These are phyloP conservation scores for Halcyon malimbica DNA, from an alignment of 2,113 vertebrate genomes.

Conservation along the genomic window DNA sequence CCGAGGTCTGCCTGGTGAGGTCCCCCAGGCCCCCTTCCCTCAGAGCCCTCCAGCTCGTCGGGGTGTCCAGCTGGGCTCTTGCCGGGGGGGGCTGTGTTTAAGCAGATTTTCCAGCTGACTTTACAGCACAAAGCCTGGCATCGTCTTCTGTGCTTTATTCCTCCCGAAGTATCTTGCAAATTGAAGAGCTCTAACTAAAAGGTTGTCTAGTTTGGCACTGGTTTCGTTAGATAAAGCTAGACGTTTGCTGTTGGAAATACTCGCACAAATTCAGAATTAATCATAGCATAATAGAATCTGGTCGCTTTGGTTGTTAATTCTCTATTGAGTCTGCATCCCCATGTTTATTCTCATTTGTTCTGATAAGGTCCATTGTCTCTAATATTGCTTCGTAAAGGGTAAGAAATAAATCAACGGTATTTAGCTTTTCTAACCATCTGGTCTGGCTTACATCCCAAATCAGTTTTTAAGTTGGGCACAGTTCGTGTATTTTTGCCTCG, in stretches of 20 bases:
- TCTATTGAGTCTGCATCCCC: slow-evolving; percentile 71
- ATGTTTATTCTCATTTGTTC: slow-evolving; percentile 81
- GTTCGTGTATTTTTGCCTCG: slow-evolving; percentile 69
- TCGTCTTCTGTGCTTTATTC: background rate
- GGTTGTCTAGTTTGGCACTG: background rate
- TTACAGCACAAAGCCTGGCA: background rate
- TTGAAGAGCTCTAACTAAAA: background rate
- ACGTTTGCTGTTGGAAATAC: slow-evolving; percentile 54
- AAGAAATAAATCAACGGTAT: slow-evolving; percentile 83
- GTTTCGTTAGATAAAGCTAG: slow-evolving; percentile 2
- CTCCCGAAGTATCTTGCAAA: background rate
- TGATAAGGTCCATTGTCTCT: slow-evolving; percentile 82
- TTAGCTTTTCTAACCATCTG: slow-evolving; percentile 83
- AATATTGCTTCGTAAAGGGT: slow-evolving; percentile 78
- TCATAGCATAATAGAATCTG: slow-evolving; percentile 74
- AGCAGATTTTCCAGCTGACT: background rate
- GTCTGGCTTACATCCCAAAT: slow-evolving; percentile 76
- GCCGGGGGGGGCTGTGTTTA: background rate
- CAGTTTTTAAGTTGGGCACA: slow-evolving; percentile 77
- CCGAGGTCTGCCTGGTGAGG: background rate
- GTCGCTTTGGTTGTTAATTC: slow-evolving; percentile 77
- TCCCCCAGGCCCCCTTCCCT: background rate
- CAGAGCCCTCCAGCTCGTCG: background rate
- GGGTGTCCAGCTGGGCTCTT: background rate
- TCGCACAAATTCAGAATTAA: slow-evolving; percentile 71